phyloP scores from a whole-genome alignment of 1,140 invertebrate genomes.

The Apis mellifera region DNA sequence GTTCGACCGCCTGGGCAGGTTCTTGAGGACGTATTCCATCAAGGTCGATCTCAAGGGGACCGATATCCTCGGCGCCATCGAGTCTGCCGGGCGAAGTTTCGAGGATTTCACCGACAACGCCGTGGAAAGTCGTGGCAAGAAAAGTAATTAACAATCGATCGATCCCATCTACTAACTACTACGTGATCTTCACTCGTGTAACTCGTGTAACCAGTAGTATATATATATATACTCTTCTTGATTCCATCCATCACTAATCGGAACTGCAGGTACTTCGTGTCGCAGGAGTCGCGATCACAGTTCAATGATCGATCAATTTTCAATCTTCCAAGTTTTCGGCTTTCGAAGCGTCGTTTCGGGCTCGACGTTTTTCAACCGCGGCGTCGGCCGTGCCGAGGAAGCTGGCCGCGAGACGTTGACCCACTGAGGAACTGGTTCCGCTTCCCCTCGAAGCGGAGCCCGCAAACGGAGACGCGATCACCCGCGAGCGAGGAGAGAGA shows the following conservation, averaged over 20 bases:
- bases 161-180: too few relatives aligned
- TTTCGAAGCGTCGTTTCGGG: neutral
- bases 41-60: slow-evolving; percentile 92
- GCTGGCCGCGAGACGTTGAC: slow-evolving; percentile 76
- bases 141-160: slow-evolving; percentile 81
- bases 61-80: slow-evolving; percentile 90
- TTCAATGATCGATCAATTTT: slow-evolving; percentile 37
- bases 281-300: slow-evolving; percentile 31
- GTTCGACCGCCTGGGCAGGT: slow-evolving; percentile 86
- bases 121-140: slow-evolving; percentile 88
- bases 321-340: slow-evolving; percentile 1
- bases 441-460: slow-evolving; percentile 74
- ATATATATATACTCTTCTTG: too few relatives aligned
- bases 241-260: too few relatives aligned
- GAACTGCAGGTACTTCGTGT: too few relatives aligned
- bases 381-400: slow-evolving; percentile 45
- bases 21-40: slow-evolving; percentile 89
- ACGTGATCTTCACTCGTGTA: neutral
- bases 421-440: slow-evolving; percentile 80
- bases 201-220: neutral
- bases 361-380: slow-evolving; percentile 29
- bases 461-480: slow-evolving; percentile 29
- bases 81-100: slow-evolving; percentile 88
- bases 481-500: slow-evolving; percentile 8
- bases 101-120: slow-evolving; percentile 86